Conservation (phyloP, 2,113 vertebrate genomes). For the Ceuthmochares aereus region DNA sequence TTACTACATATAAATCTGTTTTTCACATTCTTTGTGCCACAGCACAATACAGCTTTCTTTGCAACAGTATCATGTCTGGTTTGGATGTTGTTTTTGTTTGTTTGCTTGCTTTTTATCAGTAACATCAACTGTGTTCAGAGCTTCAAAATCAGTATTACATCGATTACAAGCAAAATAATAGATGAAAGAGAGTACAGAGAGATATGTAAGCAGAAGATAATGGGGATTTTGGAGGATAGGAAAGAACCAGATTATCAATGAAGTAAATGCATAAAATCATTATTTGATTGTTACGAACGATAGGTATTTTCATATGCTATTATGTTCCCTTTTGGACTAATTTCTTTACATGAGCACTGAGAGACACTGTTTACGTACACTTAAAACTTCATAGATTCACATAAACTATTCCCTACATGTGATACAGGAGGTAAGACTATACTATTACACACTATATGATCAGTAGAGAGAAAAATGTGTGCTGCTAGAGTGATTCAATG, state of each 20-base stretch:
- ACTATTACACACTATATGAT: neutral
- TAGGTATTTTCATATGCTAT: rapidly evolving
- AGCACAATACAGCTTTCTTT: neutral
- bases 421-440: neutral
- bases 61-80: rapidly evolving
- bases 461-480: neutral
- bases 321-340: neutral
- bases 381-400: neutral
- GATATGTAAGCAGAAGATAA: neutral
- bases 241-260: neutral
- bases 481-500: neutral
- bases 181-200: neutral
- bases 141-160: neutral
- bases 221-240: neutral
- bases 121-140: neutral
- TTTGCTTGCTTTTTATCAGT: neutral
- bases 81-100: neutral
- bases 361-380: rapidly evolving
- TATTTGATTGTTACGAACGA: neutral
- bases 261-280: neutral
- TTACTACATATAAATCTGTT: neutral
- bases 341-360: neutral
- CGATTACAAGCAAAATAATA: neutral
- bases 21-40: neutral
- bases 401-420: neutral